These are phyloP conservation scores for Catostylus mosaicus DNA, from an alignment of 30 jellyfish, hydroid and myxozoan species.

Conservation along the genomic window DNA sequence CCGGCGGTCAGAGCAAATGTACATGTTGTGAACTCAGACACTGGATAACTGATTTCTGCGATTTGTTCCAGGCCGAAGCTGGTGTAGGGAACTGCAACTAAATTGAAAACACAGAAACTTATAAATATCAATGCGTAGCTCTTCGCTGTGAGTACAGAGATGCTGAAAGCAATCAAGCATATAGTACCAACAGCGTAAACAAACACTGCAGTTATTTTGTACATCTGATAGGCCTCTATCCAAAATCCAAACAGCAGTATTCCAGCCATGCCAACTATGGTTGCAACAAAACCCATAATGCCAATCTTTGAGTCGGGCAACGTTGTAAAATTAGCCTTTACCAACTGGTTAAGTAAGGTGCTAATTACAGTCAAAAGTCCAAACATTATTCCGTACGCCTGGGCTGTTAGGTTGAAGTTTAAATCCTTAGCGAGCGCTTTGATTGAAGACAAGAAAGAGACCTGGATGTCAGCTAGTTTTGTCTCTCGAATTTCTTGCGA, in stretches of 20 bases:
- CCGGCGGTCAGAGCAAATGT: constrained; percentile 64
- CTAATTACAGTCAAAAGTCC: constrained; percentile 55
- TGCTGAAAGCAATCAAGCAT: constrained; percentile 35
- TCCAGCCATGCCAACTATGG: constrained; percentile 63
- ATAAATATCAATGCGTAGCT: constrained; percentile 39
- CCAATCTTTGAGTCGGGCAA: constrained; percentile 72
- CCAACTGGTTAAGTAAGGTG: constrained; percentile 56
- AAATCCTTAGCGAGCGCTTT: constrained; percentile 35
- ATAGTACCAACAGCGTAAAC: constrained; percentile 44
- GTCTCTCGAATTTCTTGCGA: constrained; percentile 56
- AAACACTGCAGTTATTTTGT: constrained; percentile 59
- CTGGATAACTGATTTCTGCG: constrained; percentile 83
- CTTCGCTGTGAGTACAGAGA: constrained; percentile 14
- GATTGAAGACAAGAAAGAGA: constrained; percentile 27
- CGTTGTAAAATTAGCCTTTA: constrained; percentile 45
- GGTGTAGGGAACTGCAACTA: constrained; percentile 71
- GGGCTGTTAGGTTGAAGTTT: constrained; percentile 57
- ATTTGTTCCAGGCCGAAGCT: constrained; percentile 76
- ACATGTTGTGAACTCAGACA: constrained; percentile 72
- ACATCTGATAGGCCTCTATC: constrained; percentile 55
- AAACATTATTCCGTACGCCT: constrained; percentile 68
- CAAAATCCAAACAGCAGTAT: constrained; percentile 60
- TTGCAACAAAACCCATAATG: constrained; percentile 69
- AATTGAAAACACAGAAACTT: constrained; percentile 36
- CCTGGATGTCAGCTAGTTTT: constrained; percentile 6